Evolutionary conservation across 2,888 invertebrate genomes (phyloP), one percentile per base, ranked within the genome.

Genomic region (Lissocephala sabroskyi): DNA sequence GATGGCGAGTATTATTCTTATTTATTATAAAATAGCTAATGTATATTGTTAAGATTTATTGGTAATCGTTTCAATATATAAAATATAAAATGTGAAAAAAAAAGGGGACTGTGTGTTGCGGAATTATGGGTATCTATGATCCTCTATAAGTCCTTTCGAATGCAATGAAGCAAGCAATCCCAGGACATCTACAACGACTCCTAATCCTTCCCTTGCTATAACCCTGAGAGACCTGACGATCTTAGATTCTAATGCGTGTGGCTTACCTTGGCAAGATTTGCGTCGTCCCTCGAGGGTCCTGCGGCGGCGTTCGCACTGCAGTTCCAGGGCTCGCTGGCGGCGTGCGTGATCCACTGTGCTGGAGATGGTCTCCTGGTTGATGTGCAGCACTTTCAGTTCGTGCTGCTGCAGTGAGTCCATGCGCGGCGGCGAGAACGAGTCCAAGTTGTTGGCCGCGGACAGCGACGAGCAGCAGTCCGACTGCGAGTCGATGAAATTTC

Each of bases 391-490:
- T 56, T 82, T 84, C 28, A 66, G 49, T 59, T 84, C 84, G 62
- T 76, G 79, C 59, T 77, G 79, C 59, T 82, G 82, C 66, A 84
- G 63, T 41, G 83, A 83, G 58, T 84, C 84, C 84, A 84, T 83
- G 59, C 84, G 80, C 26, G 87, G 87, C 10, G 87, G 88, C 55
- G 85, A 85, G 40, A 84, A 70, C 46, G 85, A 85, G 59, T 85
- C 85, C 58, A 85, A 66, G 68, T 85, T 85, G 73, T 85, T 85
- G 73, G 89, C 89, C 41, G 92, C 92, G 41, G 93, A 92, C 59
- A 91, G 86, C 53, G 91, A 91, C 59, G 93, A 93, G 85, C 94
- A 93, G 81, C 91, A 92, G 85, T 95, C 95, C 0, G 95, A 95
- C 80, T 95, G 95, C 56, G 95, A 95, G 86, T 95, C 95, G 42